Evolutionary conservation across 1,140 invertebrate species (phyloP).

Genomic region (Macrocentrus cingulum): DNA sequence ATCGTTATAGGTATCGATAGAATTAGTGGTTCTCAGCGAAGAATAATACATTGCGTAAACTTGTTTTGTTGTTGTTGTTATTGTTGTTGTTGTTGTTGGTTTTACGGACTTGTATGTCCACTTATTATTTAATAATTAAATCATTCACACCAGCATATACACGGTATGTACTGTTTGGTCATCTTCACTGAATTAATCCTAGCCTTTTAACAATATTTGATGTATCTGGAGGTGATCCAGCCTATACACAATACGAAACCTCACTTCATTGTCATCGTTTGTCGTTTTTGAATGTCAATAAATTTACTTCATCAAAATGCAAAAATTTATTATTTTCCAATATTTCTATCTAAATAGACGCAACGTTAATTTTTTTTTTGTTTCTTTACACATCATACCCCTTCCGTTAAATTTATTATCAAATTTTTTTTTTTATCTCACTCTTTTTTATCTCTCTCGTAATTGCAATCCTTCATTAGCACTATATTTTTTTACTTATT

Average conservation of each 20-base stretch:
- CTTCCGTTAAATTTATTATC: constrained; percentile 22
- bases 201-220: neutral
- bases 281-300: neutral
- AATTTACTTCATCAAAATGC: neutral
- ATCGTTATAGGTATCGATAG: constrained; percentile 37
- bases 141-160: constrained; percentile 1
- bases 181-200: neutral
- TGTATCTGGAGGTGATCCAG: neutral
- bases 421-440: constrained; percentile 18
- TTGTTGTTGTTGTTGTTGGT: no score
- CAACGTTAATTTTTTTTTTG: neutral
- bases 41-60: constrained; percentile 39
- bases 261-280: neutral
- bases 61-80: constrained; percentile 22
- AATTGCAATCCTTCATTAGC: constrained; percentile 22
- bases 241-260: neutral
- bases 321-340: constrained; percentile 10
- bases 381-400: neutral
- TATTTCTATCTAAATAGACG: constrained; percentile 16
- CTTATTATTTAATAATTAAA: constrained; percentile 1
- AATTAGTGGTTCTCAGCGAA: constrained; percentile 33
- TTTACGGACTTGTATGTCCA: constrained; percentile 22
- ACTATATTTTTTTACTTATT: constrained; percentile 10
- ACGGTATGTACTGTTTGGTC: constrained; percentile 16
- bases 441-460: constrained; percentile 31